Conservation (phyloP, 2,113 vertebrate species). For the Sander vitreus region DNA sequence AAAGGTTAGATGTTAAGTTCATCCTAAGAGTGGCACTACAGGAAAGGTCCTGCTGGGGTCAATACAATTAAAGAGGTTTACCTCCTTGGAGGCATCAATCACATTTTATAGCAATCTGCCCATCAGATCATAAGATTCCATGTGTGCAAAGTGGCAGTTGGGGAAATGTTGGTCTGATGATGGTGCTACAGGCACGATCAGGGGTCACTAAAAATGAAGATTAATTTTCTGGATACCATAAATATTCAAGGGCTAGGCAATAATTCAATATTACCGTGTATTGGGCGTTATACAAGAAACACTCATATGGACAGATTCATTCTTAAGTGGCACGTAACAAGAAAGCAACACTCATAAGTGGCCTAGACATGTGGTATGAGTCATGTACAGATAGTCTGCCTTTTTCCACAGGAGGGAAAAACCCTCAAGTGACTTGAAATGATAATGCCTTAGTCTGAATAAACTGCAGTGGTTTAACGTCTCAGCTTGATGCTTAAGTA, state of each 20-base stretch:
- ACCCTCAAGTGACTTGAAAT: no score
- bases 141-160: background rate
- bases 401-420: no score
- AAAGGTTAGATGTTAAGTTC: background rate
- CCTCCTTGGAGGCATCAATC: background rate
- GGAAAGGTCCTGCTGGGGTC: background rate
- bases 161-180: background rate
- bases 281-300: no score
- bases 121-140: background rate
- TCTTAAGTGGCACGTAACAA: no score
- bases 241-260: no score
- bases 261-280: no score
- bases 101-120: background rate
- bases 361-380: no score
- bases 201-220: background rate
- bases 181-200: background rate
- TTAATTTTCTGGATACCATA: no score
- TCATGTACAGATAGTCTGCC: no score
- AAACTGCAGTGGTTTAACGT: background rate
- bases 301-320: no score
- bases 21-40: conserved; percentile 2
- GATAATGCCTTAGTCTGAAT: no score
- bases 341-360: no score
- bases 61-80: background rate
- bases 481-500: background rate